Conservation (phyloP, 2,888 invertebrate genomes). For the Drosophila histrio region DNA sequence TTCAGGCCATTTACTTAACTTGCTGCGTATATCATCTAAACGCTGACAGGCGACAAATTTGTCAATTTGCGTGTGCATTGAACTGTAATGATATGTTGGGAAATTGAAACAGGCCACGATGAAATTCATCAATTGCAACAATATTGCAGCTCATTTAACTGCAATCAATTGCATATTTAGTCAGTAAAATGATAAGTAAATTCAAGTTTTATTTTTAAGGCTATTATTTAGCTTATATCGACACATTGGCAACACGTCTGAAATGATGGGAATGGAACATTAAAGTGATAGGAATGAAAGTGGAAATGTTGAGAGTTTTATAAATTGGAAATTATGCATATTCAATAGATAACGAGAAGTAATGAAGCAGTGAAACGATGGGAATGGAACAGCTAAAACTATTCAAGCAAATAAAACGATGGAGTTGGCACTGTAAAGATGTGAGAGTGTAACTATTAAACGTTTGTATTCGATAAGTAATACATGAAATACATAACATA, state of each 20-base stretch:
- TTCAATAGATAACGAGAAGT: too few relatives aligned
- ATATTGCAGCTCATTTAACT: constrained; percentile 8
- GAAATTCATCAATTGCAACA: constrained; percentile 10
- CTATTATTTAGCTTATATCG: neutral
- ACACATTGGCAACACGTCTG: too few relatives aligned
- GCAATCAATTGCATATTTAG: constrained; percentile 8
- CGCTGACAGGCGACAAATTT: constrained; percentile 54
- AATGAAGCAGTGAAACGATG: neutral
- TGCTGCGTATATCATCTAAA: constrained; percentile 10
- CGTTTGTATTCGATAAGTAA: too few relatives aligned
- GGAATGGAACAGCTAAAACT: neutral
- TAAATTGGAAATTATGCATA: too few relatives aligned
- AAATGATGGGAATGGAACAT: neutral
- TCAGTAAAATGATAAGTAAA: neutral
- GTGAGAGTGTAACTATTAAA: too few relatives aligned
- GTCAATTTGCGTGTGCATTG: constrained; percentile 40
- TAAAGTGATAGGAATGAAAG: too few relatives aligned
- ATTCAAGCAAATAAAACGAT: too few relatives aligned
- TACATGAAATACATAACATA: too few relatives aligned
- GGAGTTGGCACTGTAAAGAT: neutral
- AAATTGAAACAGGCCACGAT: neutral
- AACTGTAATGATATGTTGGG: neutral
- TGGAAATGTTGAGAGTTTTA: too few relatives aligned
- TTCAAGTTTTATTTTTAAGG: neutral
- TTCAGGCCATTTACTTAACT: constrained; percentile 40